phyloP scores from a whole-genome alignment of 2,113 vertebrate species.

The Phycodurus eques region DNA sequence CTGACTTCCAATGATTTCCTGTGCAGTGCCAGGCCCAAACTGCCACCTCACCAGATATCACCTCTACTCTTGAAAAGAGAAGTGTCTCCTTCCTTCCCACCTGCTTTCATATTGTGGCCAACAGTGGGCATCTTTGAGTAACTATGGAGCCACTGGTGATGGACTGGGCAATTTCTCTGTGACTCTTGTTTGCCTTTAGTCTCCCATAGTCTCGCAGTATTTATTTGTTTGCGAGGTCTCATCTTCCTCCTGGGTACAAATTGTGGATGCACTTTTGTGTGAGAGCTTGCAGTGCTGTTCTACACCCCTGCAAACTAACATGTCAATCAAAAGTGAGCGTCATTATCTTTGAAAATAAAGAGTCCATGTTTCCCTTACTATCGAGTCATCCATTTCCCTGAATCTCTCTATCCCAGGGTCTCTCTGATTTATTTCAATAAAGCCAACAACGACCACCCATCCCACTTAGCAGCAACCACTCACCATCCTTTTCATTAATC shows the following conservation, averaged over 20 bases:
- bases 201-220: constrained; percentile 40
- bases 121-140: constrained; percentile 53
- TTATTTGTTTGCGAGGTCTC: constrained; percentile 3
- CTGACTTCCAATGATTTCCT: not conserved
- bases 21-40: not conserved
- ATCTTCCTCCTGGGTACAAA: constrained; percentile 4
- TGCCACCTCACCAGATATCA: constrained; percentile 18
- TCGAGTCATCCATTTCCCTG: constrained; percentile 21
- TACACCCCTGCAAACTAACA: not conserved
- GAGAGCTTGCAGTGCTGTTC: not conserved
- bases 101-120: constrained; percentile 36
- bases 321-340: not conserved
- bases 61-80: constrained; percentile 50
- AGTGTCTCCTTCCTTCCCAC: constrained; percentile 35
- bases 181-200: constrained; percentile 62
- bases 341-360: too few species aligned
- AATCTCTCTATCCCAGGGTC: constrained; percentile 10
- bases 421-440: constrained; percentile 23
- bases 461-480: constrained; percentile 16
- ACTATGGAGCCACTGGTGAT: constrained; percentile 57
- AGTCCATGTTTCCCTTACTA: not conserved
- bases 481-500: constrained; percentile 37
- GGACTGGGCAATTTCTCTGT: constrained; percentile 68
- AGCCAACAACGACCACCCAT: constrained; percentile 24
- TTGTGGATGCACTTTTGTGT: not conserved